Percentiles rank a stretch among this genome's conserved stretches.
phyloP scores from a whole-genome alignment of 2,888 invertebrate species.

The Eretmocerus hayati region DNA sequence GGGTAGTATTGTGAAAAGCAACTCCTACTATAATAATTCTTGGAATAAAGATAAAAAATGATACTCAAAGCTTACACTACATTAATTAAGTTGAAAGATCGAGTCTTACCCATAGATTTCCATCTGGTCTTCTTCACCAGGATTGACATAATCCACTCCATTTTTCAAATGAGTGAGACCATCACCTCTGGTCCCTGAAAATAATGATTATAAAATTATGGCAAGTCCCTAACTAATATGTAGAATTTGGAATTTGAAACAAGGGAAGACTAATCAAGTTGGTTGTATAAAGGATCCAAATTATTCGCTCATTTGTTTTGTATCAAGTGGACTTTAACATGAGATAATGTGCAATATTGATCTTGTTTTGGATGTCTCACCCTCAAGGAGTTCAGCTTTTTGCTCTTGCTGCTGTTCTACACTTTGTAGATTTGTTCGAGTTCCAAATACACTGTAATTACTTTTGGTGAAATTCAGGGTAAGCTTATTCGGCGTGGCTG shows the following conservation, averaged over 20 bases:
- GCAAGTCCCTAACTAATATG: too few relatives aligned
- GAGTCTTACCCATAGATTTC: slow-evolving; percentile 45
- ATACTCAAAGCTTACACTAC: neutral
- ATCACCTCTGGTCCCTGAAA: slow-evolving; percentile 40
- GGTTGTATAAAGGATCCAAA: too few relatives aligned
- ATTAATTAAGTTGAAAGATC: slow-evolving; percentile 7
- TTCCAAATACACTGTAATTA: slow-evolving; percentile 45
- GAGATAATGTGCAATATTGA: too few relatives aligned
- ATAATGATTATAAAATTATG: neutral
- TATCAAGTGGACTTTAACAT: too few relatives aligned
- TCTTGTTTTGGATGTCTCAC: slow-evolving; percentile 34
- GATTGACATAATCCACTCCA: slow-evolving; percentile 51
- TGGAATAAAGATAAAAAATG: neutral
- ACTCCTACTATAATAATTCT: too few relatives aligned
- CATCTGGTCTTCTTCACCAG: slow-evolving; percentile 56
- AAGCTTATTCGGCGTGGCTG: slow-evolving; percentile 45
- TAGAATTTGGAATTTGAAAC: too few relatives aligned
- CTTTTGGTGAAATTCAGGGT: slow-evolving; percentile 46
- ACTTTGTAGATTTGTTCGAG: slow-evolving; percentile 31
- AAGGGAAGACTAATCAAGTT: too few relatives aligned
- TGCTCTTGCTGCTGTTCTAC: slow-evolving; percentile 42
- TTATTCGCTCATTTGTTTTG: too few relatives aligned
- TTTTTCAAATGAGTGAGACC: slow-evolving; percentile 41
- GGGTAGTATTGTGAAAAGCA: too few relatives aligned
- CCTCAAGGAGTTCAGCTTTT: slow-evolving; percentile 46